Percentiles rank a stretch among this genome's conserved stretches.
phyloP scores from a whole-genome alignment of 2,797 vertebrate species.

The Sphenopsis melanotis region DNA sequence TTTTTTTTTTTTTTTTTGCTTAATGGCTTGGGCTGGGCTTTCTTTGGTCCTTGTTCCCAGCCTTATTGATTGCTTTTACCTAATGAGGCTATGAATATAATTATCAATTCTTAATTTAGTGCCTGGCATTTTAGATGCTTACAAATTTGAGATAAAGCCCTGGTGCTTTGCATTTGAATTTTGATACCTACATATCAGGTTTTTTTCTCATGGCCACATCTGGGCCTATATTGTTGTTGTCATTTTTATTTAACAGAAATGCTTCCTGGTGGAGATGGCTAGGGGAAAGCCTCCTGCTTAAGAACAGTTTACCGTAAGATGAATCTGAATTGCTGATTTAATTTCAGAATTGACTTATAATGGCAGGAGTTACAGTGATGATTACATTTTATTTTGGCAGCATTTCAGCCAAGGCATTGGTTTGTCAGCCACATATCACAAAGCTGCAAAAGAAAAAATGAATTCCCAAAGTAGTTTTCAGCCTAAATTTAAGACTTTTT shows the following conservation, averaged over 20 bases:
- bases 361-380: background rate
- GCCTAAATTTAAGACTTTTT: background rate
- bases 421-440: background rate
- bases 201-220: background rate
- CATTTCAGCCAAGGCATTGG: background rate
- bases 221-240: background rate
- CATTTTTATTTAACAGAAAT: background rate
- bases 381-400: slow-evolving; percentile 29
- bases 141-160: background rate
- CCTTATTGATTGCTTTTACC: background rate
- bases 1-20: background rate
- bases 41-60: background rate
- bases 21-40: background rate
- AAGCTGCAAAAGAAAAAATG: background rate
- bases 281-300: background rate
- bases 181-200: background rate
- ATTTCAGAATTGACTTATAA: slow-evolving; percentile 31
- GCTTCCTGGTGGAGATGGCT: background rate
- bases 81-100: background rate
- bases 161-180: background rate
- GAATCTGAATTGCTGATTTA: slow-evolving; percentile 12
- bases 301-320: background rate
- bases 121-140: background rate
- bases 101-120: background rate
- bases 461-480: background rate